phyloP scores from a whole-genome alignment of 1,140 invertebrate species.

The Zaprionus africanus region DNA sequence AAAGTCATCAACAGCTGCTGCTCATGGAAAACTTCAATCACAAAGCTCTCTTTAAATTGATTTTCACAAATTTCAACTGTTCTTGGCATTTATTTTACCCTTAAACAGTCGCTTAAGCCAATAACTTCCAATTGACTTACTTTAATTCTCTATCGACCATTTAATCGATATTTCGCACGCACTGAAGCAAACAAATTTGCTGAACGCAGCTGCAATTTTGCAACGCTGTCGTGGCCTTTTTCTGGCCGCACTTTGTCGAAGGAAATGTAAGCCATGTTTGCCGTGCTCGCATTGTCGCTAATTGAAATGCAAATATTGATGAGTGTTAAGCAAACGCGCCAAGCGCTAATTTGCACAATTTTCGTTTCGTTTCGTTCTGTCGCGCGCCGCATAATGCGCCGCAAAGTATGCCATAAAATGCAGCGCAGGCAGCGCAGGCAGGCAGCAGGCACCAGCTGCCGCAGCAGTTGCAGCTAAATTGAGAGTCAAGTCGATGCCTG shows the following conservation, averaged over 20 bases:
- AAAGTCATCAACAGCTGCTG: too few species aligned
- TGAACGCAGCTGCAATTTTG: neutral
- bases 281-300: constrained; percentile 61
- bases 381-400: constrained; percentile 76
- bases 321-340: constrained; percentile 74
- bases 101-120: neutral
- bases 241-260: constrained; percentile 18
- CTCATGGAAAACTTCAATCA: too few species aligned
- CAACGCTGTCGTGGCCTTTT: neutral
- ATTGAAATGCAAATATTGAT: constrained; percentile 82
- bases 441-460: constrained; percentile 6
- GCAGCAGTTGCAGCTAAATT: constrained; percentile 36
- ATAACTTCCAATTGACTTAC: neutral
- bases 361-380: constrained; percentile 54
- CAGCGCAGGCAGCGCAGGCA: constrained; percentile 22
- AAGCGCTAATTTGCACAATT: constrained; percentile 78
- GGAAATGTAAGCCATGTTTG: constrained; percentile 68
- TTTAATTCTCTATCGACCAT: neutral
- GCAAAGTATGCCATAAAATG: constrained; percentile 72
- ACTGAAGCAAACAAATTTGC: neutral
- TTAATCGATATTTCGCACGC: neutral
- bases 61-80: too few species aligned
- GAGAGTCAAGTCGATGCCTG: constrained; percentile 70
- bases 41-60: too few species aligned
- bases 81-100: neutral